Conservation (phyloP, 2,113 vertebrate genomes). For the Galbula dea region DNA sequence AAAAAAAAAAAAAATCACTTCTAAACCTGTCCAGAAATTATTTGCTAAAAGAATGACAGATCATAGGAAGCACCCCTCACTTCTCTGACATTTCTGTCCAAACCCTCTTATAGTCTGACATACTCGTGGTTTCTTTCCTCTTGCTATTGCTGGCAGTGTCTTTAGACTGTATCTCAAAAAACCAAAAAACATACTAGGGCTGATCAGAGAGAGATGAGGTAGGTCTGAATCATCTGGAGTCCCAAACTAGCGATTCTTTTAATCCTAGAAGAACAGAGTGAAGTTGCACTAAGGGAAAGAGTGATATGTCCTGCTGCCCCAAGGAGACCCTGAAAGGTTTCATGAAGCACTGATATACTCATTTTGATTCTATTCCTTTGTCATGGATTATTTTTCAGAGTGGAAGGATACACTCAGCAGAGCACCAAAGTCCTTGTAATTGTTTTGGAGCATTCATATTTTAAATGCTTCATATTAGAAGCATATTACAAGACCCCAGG, state of each 20-base stretch:
- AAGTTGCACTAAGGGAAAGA: background rate
- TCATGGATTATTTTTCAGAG: background rate
- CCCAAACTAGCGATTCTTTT: background rate
- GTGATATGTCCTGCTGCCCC: background rate
- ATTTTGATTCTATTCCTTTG: background rate
- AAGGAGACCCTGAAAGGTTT: background rate
- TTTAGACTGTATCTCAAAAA: background rate
- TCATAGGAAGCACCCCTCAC: background rate
- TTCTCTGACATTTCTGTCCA: background rate
- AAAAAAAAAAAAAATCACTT: background rate
- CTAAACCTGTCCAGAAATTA: background rate
- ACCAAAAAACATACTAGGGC: background rate
- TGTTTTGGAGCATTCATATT: slow-evolving; percentile 28
- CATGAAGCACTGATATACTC: background rate
- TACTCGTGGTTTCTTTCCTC: background rate
- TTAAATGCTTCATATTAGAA: slow-evolving; percentile 53
- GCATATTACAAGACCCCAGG: slow-evolving; percentile 63
- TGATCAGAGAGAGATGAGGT: background rate
- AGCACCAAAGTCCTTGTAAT: slow-evolving; percentile 43
- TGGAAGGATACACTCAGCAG: background rate
- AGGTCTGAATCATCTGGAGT: background rate
- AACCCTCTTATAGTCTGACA: background rate
- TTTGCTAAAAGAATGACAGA: background rate
- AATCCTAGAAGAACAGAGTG: background rate
- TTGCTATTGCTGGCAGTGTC: background rate